Evolutionary conservation across 1,140 invertebrate species (phyloP), one percentile per base, ranked within the genome.

Genomic region (Rhagoletis pomonella): DNA sequence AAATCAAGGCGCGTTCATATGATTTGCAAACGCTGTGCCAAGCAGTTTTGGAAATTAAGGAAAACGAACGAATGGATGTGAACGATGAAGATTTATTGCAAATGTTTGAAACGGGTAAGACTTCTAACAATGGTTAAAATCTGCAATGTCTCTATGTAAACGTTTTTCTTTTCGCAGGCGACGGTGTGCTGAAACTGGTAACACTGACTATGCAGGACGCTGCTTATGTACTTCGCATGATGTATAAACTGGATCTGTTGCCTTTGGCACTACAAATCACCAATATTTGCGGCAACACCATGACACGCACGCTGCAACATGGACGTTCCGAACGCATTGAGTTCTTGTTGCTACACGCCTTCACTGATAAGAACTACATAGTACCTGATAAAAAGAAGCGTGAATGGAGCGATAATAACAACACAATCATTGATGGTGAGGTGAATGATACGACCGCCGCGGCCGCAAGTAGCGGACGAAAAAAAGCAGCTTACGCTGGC

Each of bases 241-340:
- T 99, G 95, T 96, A 96, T 91, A 97, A 99, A 93, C 94, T 99
- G 5, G 99, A 99, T 93, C 96, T 98, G 0, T 94, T 99, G 88
- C 98, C 98, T 0, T 94, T 99, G 87, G 98, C 98, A 2, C 93
- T 99, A 50, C 98, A 99, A 95, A 99, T 99, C 69, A 99, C 99
- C 0, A 97, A 96, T 90, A 98, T 99, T 90, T 98, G 98, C 89
- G 99, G 98, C 89, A 97, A 98, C 92, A 94, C 97, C 1, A 95
- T 99, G 95, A 98, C 98, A 3, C 95, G 98, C 88, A 99, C 99
- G 10, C 93, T 99, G 44, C 95, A 98, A 92, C 98, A 98, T 44
- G 99, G 98, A 47, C 95, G 99, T 88, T 98, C 98, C 0, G 98
- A 99, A 92, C 94, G 99, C 89, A 99, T 99, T 93, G 99, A 99